A percentile compares a stretch with the other conserved stretches of the same genome.
phyloP scores from a whole-genome alignment of 2,888 invertebrate species.

The Oxycera nigricornis region DNA sequence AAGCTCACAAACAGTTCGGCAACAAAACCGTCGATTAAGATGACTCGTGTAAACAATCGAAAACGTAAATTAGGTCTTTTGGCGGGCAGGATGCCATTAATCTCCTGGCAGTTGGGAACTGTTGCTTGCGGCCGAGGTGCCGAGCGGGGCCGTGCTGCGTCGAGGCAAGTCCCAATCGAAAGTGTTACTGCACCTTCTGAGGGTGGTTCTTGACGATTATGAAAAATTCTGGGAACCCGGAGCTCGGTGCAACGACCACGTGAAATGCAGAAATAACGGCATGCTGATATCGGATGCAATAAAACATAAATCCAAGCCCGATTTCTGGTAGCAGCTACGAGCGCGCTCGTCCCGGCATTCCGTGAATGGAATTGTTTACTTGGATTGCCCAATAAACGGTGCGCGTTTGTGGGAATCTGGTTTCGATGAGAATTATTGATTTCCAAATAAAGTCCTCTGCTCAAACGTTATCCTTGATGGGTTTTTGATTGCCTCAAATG shows the following conservation, averaged over 20 bases:
- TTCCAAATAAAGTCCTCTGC: too few species aligned
- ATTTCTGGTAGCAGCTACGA: not conserved
- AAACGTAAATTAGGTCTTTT: constrained; percentile 36
- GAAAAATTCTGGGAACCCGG: constrained; percentile 5
- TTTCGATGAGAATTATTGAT: too few species aligned
- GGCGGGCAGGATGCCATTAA: constrained; percentile 36
- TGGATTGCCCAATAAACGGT: too few species aligned
- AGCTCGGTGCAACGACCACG: constrained; percentile 23
- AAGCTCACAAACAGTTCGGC: constrained; percentile 32
- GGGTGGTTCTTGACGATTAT: not conserved
- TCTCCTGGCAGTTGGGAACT: constrained; percentile 20
- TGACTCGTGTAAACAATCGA: constrained; percentile 38
- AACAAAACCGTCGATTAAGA: constrained; percentile 40
- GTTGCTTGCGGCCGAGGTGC: not conserved
- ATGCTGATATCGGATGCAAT: constrained; percentile 12
- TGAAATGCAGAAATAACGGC: constrained; percentile 12
- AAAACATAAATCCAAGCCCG: constrained; percentile 16
- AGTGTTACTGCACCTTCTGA: constrained; percentile 21
- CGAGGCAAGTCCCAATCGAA: too few species aligned
- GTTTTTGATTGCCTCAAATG: too few species aligned
- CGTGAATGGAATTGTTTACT: not conserved
- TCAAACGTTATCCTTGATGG: too few species aligned
- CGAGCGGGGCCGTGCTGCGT: too few species aligned
- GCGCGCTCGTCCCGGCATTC: not conserved
- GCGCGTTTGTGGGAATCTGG: too few species aligned